phyloP scores from a whole-genome alignment of 2,113 vertebrate genomes.

The Ahaetulla prasina region DNA sequence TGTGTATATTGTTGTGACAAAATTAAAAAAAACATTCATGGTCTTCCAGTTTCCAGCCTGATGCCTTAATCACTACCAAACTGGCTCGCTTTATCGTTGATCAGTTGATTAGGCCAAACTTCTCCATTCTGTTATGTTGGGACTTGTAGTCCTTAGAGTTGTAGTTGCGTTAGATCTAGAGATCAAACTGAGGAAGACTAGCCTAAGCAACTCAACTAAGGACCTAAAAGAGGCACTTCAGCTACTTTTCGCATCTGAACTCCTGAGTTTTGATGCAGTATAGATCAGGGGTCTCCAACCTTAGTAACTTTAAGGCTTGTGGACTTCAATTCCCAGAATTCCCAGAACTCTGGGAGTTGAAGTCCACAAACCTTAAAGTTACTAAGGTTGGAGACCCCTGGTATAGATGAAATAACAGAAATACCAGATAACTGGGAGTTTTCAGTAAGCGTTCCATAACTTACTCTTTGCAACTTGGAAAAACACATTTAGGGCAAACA shows the following conservation, averaged over 20 bases:
- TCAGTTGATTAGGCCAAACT: neutral
- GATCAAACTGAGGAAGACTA: neutral
- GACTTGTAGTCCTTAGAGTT: neutral
- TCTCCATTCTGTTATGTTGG: neutral
- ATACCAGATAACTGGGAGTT: neutral
- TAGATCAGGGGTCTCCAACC: no score
- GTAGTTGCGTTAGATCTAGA: neutral
- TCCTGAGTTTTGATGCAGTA: neutral
- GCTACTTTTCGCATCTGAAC: neutral
- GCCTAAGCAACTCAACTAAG: neutral
- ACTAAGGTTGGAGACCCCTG: no score
- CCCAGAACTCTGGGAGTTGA: no score
- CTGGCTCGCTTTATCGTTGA: no score
- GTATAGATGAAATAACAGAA: neutral
- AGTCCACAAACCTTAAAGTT: no score
- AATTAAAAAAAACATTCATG: no score
- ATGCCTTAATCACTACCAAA: no score
- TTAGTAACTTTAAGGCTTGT: no score
- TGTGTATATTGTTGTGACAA: no score
- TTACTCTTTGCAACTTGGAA: conserved; percentile 16
- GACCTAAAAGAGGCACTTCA: neutral
- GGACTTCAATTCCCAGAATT: no score
- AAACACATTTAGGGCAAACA: conserved; percentile 41
- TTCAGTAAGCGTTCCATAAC: conserved; percentile 14
- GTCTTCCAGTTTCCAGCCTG: no score